Evolutionary conservation across 2,113 vertebrate genomes (phyloP), one percentile per base, ranked within the genome.

Genomic region (Hippocampus zosterae): DNA sequence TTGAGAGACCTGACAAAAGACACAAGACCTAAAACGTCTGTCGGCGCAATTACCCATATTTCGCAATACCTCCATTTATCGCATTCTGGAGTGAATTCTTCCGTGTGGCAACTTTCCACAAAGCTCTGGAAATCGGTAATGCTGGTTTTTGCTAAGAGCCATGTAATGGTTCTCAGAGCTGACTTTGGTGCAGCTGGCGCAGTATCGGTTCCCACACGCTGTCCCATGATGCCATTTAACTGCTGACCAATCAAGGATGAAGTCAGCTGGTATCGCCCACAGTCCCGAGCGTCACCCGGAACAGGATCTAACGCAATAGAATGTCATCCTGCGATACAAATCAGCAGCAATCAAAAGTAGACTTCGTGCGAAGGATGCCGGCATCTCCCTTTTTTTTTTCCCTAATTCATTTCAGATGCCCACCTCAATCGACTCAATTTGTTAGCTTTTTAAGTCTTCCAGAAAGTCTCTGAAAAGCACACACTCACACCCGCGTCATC

Each of bases 391-490:
- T 27, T 23, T 60, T 13, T 33, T 50, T 29, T 33, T 33, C 19
- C 8, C 15, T 78, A 71, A 50, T 59, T 53, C 56, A 27, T 62
- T 65, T 66, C 21, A 53, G 19, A 63, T 78, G 64, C 67, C 68
- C 69, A 69, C 23, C 52, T 80, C 69, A 57, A 69, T 84, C 65
- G 56, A 21, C 70, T 68, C 27, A 0, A 18, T 41, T 44, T 44
- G 62, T 44, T 64, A 44, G 18, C 10, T 64, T 44, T 64, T 41
- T 42, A 63, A n/a, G 13, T 65, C 63, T 46, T 27, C n/a, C 42
- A 59, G 68, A 46, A 65, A 79, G 80, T 76, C 56, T 80, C 70
- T 27, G n/a, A 65, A 46, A 44, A 65, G 13, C 62, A 16, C 59
- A 62, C 63, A 44, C 61, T 63, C 61, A 42, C n/a, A 65, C 42